phyloP scores from a whole-genome alignment of 2,888 invertebrate genomes.

The Coenonympha glycerion region DNA sequence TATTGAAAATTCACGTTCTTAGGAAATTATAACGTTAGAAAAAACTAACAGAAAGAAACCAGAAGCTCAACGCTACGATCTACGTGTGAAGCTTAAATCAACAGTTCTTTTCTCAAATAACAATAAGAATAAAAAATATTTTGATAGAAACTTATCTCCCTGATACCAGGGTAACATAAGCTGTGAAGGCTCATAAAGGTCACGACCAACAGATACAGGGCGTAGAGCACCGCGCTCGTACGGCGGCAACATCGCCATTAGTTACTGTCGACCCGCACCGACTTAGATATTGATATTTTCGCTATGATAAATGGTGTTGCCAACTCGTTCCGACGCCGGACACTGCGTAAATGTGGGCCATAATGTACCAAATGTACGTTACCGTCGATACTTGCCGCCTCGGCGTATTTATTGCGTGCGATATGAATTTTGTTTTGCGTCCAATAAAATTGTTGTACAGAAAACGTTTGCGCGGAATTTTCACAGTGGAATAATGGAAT shows the following conservation, averaged over 20 bases:
- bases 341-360: slow-evolving; percentile 21
- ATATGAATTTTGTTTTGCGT: background rate
- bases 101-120: too few species aligned
- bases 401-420: slow-evolving; percentile 1
- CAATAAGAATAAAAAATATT: too few species aligned
- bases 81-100: too few species aligned
- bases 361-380: slow-evolving; percentile 11
- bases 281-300: slow-evolving; percentile 64
- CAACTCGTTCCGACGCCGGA: slow-evolving; percentile 37
- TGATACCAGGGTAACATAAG: background rate
- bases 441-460: background rate
- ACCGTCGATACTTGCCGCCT: slow-evolving; percentile 6
- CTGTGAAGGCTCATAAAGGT: slow-evolving; percentile 6
- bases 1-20: too few species aligned
- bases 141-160: too few species aligned
- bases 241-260: slow-evolving; percentile 42
- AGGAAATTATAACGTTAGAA: too few species aligned
- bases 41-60: too few species aligned
- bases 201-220: slow-evolving; percentile 9
- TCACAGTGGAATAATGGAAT: too few species aligned
- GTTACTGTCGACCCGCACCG: slow-evolving; percentile 51
- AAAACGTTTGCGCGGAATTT: too few species aligned
- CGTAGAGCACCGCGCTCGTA: slow-evolving; percentile 7
- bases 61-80: too few species aligned
- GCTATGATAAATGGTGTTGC: slow-evolving; percentile 55